Percentiles rank a stretch among this genome's conserved stretches.
Evolutionary conservation across 2,797 vertebrate species (phyloP).

Genomic region (Rhinophrynus dorsalis): DNA sequence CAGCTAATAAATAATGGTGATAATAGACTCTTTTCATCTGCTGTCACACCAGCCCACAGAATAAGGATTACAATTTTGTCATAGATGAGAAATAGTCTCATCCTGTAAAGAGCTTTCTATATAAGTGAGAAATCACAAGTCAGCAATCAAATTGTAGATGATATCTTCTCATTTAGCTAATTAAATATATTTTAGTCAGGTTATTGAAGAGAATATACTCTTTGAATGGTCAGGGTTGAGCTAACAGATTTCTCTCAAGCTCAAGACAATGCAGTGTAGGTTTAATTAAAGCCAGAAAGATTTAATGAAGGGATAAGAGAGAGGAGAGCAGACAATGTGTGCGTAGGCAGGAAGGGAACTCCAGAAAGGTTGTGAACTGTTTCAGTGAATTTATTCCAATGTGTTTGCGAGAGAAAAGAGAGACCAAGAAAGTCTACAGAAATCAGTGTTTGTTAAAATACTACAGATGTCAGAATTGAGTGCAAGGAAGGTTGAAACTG

Average conservation of each 20-base stretch:
- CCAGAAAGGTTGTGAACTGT: neutral
- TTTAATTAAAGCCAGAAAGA: slow-evolving; percentile 31
- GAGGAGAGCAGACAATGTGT: neutral
- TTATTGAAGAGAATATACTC: slow-evolving; percentile 10
- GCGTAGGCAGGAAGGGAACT: neutral
- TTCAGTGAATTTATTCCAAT: neutral
- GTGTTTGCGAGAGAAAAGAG: neutral
- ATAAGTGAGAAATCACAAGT: slow-evolving; percentile 4
- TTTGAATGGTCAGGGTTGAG: slow-evolving; percentile 24
- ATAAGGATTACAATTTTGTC: neutral
- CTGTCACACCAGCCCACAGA: neutral
- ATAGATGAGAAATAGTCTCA: neutral
- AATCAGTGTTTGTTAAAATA: slow-evolving; percentile 7
- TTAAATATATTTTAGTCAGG: slow-evolving; percentile 31
- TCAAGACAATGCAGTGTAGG: neutral
- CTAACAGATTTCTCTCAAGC: neutral
- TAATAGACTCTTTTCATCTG: too few relatives aligned
- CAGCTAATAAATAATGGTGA: too few relatives aligned
- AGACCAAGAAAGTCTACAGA: neutral
- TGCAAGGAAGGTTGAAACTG: neutral
- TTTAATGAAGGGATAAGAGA: slow-evolving; percentile 17
- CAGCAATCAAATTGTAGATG: slow-evolving; percentile 15
- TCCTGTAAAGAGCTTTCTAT: neutral
- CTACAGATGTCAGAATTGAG: neutral
- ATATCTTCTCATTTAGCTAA: slow-evolving; percentile 20